Percentiles rank a stretch among this genome's conserved stretches.
These are phyloP conservation scores for Mixornis gularis DNA, from an alignment of 2,113 vertebrate species.

Conservation along the genomic window DNA sequence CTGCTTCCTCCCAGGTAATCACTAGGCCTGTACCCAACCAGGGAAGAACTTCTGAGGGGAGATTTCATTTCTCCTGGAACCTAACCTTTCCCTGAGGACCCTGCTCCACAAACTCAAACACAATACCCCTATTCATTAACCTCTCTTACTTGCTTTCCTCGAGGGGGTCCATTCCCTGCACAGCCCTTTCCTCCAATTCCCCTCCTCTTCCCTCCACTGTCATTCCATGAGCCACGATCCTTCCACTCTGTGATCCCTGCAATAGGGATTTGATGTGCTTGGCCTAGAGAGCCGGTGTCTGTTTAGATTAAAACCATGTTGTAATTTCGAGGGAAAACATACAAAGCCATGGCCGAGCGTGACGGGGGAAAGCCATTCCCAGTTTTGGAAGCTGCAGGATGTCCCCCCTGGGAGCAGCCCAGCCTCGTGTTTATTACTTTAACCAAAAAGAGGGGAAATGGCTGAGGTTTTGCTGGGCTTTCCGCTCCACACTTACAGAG, in stretches of 20 bases:
- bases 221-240: not conserved
- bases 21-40: not conserved
- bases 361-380: not conserved
- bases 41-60: not conserved
- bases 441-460: not conserved
- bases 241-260: not conserved
- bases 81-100: slow-evolving; percentile 28
- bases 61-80: slow-evolving; percentile 44
- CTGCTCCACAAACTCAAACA: not conserved
- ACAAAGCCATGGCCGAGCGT: not conserved
- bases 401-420: slow-evolving; percentile 1
- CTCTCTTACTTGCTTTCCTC: not conserved
- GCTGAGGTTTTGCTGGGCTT: not conserved
- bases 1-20: not conserved
- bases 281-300: not conserved
- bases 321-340: slow-evolving; percentile 28
- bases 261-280: not conserved
- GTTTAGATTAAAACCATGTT: slow-evolving; percentile 51
- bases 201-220: not conserved
- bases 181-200: not conserved
- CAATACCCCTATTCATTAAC: slow-evolving; percentile 58
- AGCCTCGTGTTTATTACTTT: not conserved
- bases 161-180: not conserved
- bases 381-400: not conserved
- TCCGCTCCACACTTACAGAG: not conserved